Evolutionary conservation across 1,140 invertebrate species (phyloP), one percentile per base, ranked within the genome.

Genomic region (Dinothrombium tinctorium): DNA sequence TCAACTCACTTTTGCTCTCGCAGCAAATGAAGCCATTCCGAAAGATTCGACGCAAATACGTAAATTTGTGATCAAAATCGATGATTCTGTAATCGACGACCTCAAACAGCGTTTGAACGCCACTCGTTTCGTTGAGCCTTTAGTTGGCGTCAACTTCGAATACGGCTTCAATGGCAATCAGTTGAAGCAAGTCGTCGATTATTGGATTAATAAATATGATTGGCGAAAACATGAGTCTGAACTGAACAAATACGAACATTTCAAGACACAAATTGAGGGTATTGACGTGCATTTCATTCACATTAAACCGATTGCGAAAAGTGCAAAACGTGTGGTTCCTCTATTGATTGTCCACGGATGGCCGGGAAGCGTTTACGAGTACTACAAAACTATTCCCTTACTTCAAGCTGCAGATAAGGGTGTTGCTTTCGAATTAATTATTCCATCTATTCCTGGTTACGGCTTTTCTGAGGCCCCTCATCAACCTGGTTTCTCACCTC

Each of bases 301-400:
- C 51, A 62, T 0, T 62, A 67, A 53, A 49, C 74, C 43, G n/a
- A 46, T 17, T 25, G 22, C 12, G 41, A 2, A 40, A 53, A 25
- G 21, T 8, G 9, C 43, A 8, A 45, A 45, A 23, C 39, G 8
- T 21, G 32, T 45, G 8, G 3, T 36, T 3, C 39, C 44, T 2
- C 12, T 45, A 21, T n/a, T 45, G 15, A 5, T 45, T 8, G 22
- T 36, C 7, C 39, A 90, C 52, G 83, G 84, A 12, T 92, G 83
- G 84, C 84, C 84, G 2, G 81, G 80, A 1, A 79, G 76, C 0
- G 63, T 87, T 2, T 62, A 74, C 8, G 81, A 89, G 56, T 87
- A 86, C 54, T 75, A 77, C 47, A 74, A 80, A 50, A 62, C 82
- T 1, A 72, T 78, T 36, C 75, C 75, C 0, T 40, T 73, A 4